Conservation (phyloP, 2,888 invertebrate genomes). For the Frankliniella fusca region DNA sequence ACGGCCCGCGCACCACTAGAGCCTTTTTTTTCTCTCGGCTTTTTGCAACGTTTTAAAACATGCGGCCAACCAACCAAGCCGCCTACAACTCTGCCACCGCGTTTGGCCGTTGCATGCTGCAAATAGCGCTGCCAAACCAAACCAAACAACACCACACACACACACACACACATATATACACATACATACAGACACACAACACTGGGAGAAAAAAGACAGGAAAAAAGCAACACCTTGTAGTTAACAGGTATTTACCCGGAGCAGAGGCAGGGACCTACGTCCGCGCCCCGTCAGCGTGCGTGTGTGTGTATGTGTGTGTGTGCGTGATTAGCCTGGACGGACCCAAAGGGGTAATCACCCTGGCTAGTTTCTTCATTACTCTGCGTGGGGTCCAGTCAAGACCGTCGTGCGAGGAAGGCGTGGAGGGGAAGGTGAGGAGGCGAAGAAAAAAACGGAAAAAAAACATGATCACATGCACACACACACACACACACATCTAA, state of each 20-base stretch:
- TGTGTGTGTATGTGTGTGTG: neutral
- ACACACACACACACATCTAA: neutral
- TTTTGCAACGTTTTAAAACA: too few relatives aligned
- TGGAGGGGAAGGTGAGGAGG: neutral
- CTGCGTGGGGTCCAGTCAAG: neutral
- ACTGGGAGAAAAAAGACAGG: neutral
- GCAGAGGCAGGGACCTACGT: neutral
- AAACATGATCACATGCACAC: neutral
- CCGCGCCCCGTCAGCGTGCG: neutral
- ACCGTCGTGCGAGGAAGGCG: too few relatives aligned
- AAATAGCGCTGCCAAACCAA: too few relatives aligned
- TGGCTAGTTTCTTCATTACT: constrained; percentile 12
- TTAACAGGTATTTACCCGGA: neutral
- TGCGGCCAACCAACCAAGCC: too few relatives aligned
- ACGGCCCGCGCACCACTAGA: too few relatives aligned
- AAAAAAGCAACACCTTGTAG: neutral
- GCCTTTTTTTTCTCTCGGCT: too few relatives aligned
- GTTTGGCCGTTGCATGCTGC: too few relatives aligned
- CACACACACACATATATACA: neutral
- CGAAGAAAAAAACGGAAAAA: neutral
- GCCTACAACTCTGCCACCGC: too few relatives aligned
- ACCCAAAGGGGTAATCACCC: constrained; percentile 1
- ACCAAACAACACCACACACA: too few relatives aligned
- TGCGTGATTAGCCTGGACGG: neutral
- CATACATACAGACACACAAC: neutral